These are phyloP conservation scores for Euura saliciscinereae DNA, from an alignment of 1,140 invertebrate genomes.

Conservation along the genomic window DNA sequence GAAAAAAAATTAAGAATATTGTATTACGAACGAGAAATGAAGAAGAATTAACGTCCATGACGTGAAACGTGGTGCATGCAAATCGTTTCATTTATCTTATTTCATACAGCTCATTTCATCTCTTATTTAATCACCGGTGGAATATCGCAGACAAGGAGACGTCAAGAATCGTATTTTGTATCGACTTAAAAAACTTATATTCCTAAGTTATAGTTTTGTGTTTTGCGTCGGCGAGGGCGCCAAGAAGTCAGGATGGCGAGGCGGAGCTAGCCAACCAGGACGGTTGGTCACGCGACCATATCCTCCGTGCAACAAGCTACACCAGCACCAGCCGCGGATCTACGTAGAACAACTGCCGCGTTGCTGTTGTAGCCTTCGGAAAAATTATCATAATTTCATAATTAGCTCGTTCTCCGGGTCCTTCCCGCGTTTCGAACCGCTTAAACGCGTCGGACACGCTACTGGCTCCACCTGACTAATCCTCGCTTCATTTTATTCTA, in stretches of 20 bases:
- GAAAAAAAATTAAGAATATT: no score
- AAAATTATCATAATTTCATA: slow-evolving; percentile 6
- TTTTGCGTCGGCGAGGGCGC: background rate
- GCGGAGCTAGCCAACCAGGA: slow-evolving; percentile 2
- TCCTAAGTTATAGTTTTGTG: background rate
- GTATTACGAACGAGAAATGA: no score
- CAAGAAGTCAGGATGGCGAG: slow-evolving; percentile 3
- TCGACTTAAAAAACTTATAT: background rate
- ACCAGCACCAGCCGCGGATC: background rate
- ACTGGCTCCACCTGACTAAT: background rate
- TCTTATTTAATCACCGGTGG: no score
- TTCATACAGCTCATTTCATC: no score
- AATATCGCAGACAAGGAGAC: no score
- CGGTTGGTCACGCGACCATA: slow-evolving; percentile 4
- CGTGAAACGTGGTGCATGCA: no score
- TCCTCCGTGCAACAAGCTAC: background rate
- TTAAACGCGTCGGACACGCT: background rate
- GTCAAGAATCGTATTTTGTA: no score
- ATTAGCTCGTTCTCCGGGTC: background rate
- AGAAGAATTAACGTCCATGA: no score
- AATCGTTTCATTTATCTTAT: no score
- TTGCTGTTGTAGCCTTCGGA: background rate
- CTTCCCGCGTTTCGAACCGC: background rate
- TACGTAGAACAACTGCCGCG: background rate
- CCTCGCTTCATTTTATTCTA: no score